Conservation (phyloP, 2,797 vertebrate species). For the Melanotaenia parkinsoni region DNA sequence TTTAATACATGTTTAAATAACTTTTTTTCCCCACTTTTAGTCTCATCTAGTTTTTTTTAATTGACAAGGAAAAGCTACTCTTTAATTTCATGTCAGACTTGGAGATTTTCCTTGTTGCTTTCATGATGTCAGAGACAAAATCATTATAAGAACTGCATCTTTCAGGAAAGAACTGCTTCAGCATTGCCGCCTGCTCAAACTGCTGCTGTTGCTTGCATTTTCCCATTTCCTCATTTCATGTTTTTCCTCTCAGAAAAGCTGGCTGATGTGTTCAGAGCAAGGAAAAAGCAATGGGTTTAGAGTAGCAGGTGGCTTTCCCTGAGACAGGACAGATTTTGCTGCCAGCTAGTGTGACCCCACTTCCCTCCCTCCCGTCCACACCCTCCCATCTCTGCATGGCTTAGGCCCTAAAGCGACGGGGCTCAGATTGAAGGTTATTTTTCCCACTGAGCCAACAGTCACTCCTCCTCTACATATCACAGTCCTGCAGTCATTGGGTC, state of each 20-base stretch:
- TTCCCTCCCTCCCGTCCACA: conserved; percentile 30
- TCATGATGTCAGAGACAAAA: background rate
- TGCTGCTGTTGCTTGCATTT: background rate
- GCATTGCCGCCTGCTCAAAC: background rate
- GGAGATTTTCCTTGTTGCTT: background rate
- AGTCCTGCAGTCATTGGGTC: conserved; percentile 12
- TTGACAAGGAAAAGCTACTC: background rate
- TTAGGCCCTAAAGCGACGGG: conserved; percentile 55
- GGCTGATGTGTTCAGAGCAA: conserved; percentile 20
- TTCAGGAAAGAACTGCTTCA: background rate
- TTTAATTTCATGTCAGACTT: background rate
- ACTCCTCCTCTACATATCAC: conserved; percentile 30
- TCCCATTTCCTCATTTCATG: background rate
- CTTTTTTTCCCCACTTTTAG: no score
- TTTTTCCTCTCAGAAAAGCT: background rate
- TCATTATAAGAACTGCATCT: background rate
- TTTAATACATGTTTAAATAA: no score
- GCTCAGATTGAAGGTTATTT: conserved; percentile 60
- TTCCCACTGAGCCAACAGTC: conserved; percentile 36
- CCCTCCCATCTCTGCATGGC: conserved; percentile 43
- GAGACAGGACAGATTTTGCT: conserved; percentile 52
- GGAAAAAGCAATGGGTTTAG: conserved; percentile 31
- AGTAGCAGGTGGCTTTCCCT: conserved; percentile 68
- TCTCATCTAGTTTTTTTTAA: no score
- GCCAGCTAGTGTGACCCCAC: conserved; percentile 45